Evolutionary conservation across 2,888 invertebrate genomes (phyloP), one percentile per base, ranked within the genome.

Genomic region (Eristalis tenax): DNA sequence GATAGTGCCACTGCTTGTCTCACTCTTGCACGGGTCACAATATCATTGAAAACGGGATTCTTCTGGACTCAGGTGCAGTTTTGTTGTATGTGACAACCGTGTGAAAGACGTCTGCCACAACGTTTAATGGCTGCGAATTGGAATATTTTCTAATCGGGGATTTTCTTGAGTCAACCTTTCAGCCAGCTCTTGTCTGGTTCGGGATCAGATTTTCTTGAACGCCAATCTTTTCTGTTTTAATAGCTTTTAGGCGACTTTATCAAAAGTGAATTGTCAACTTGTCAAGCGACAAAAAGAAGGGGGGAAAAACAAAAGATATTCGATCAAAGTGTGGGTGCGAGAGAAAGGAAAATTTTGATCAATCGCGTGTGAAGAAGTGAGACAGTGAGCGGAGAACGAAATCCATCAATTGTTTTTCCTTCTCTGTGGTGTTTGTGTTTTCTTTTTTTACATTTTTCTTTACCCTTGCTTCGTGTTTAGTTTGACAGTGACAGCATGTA

Each of bases 31-130:
- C 40, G 1, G 13, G 56, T 22, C 28, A 63, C 15, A 28, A 57
- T 82, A 40, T 56, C 43, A 40, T 79, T 28, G 64, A 85, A 71
- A 79, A 80, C 83, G 87, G 87, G 75, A 87, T 83, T 76, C 70
- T 66, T 76, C 83, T 76, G 79, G 83, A 83, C 69, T 73, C 79
- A 76, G 73, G 75, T 87, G 83, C 75, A 83, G 79, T 76, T 74
- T 68, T 74, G 83, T 83, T 76, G 69, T 75, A 69, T 68, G 64
- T 65, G 56, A 43, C 61, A 59, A 59, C 59, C 15, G 56, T 59
- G 57, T 50, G 50, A 18, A 63, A 76, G 75, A 78, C 74, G 38
- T 38, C n/a, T 38, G 15, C 13, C 15, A 73, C 35, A 57, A 23
- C 59, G 35, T 57, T 63, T 15, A 23, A n/a, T 43, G 71, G 23